A percentile compares a stretch with the other conserved stretches of the same genome.
Evolutionary conservation across 2,888 invertebrate genomes (phyloP).

Genomic region (Achlya flavicornis): DNA sequence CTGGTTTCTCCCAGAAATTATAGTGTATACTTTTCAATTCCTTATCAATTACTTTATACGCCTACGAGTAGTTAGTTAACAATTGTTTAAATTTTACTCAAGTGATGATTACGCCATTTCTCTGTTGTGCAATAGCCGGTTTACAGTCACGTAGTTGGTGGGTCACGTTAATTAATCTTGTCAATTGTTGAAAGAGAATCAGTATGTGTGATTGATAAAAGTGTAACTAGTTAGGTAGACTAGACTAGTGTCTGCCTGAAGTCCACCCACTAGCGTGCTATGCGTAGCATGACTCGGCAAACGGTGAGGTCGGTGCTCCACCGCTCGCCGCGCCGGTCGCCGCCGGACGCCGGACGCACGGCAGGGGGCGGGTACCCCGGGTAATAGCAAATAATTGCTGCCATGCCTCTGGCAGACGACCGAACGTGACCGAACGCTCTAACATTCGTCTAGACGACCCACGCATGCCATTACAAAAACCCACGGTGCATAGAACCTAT

Average conservation of each 20-base stretch:
- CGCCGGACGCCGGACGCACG: constrained; percentile 30
- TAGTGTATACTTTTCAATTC: not conserved
- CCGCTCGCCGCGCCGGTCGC: constrained; percentile 9
- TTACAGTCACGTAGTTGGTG: not conserved
- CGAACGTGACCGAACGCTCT: constrained; percentile 17
- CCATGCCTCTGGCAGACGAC: constrained; percentile 41
- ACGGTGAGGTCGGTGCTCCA: constrained; percentile 44
- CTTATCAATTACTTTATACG: not conserved
- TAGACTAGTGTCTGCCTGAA: not conserved
- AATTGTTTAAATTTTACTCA: not conserved
- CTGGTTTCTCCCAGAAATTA: not conserved
- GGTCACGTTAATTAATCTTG: not conserved
- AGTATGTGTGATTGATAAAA: not conserved
- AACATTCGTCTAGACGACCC: constrained; percentile 39
- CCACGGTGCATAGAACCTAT: not conserved
- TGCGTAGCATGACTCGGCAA: constrained; percentile 14
- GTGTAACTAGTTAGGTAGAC: not conserved
- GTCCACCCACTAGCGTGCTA: constrained; percentile 34
- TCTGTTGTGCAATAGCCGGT: not conserved
- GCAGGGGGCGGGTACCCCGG: constrained; percentile 52
- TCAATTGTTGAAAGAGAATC: not conserved
- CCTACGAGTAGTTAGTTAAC: not conserved
- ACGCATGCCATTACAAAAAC: constrained; percentile 35
- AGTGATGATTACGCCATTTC: not conserved
- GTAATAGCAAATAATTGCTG: constrained; percentile 65